Evolutionary conservation across 2,113 vertebrate genomes (phyloP), one percentile per base, ranked within the genome.

Genomic region (Melospiza georgiana): DNA sequence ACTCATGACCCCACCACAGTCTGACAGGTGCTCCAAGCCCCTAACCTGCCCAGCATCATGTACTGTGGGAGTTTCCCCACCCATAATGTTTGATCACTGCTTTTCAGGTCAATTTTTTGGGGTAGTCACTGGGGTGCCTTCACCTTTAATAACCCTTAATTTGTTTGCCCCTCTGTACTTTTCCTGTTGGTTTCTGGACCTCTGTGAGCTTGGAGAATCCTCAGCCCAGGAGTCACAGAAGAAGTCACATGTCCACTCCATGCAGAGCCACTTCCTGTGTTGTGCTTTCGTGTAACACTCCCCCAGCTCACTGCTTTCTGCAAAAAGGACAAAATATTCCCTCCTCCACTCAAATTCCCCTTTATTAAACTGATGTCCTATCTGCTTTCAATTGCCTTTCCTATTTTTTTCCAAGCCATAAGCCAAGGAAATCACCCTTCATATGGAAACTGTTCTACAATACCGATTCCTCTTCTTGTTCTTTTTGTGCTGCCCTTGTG

Each of bases 241-340:
- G 15, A 69, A 58, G 9, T 65, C 21, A 3, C 11, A 17, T 7
- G 3, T n/a, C 18, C 2, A 1, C 12, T 15, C 17, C 2, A 1
- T 23, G 16, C 9, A 49, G 28, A 58, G 27, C 33, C 21, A 30
- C 14, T 30, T 62, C 67, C n/a, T 43, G 2, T 20, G 31, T 66
- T 51, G 25, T 31, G 66, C 48, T 63, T 31, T 46, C 48, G 11
- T 2, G 0, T n/a, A 44, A 44, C 3, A 1, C 14, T 52, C 21
- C n/a, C 22, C 10, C 18, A 27, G 18, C 10, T 84, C 69, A 5
- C 7, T 52, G 4, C 76, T 71, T 73, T 67, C 59, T 30, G 43
- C 43, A n/a, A 49, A 65, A 37, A 18, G 6, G 7, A 51, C 68
- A 31, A 44, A 21, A 10, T 18, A 12, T 44, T 77, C 41, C 24